These are phyloP conservation scores for Bombus ignitus DNA, from an alignment of 1,140 invertebrate species.

Conservation along the genomic window DNA sequence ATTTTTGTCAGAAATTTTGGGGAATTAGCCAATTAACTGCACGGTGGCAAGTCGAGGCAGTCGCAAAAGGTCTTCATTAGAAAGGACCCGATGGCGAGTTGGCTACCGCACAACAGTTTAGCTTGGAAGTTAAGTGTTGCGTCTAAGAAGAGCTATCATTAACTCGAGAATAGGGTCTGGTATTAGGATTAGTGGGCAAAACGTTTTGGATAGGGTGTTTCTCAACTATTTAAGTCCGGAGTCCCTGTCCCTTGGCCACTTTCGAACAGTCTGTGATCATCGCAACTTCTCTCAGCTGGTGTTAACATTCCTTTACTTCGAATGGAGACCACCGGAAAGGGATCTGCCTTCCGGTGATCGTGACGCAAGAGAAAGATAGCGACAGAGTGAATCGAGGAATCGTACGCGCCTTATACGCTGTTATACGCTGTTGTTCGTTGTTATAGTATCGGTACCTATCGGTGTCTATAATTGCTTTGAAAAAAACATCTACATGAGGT, in stretches of 20 bases:
- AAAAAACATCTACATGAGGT: no score
- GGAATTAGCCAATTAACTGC: conserved; percentile 56
- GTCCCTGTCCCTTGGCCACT: conserved; percentile 21
- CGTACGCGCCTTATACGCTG: neutral
- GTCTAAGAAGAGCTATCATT: conserved; percentile 72
- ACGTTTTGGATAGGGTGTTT: conserved; percentile 67
- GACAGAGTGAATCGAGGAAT: neutral
- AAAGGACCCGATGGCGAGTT: conserved; percentile 57
- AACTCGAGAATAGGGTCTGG: conserved; percentile 67
- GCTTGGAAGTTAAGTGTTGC: conserved; percentile 61
- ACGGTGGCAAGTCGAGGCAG: conserved; percentile 56
- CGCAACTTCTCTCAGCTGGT: conserved; percentile 52
- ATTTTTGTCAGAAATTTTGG: neutral
- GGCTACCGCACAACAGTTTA: conserved; percentile 67
- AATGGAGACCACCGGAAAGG: neutral
- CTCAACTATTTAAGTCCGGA: conserved; percentile 57
- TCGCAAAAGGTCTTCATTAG: conserved; percentile 65
- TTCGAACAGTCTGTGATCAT: conserved; percentile 49
- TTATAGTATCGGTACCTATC: neutral
- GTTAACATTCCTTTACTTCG: conserved; percentile 25
- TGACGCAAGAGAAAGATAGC: neutral
- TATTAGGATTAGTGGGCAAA: conserved; percentile 70
- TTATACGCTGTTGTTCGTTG: neutral
- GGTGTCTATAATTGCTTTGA: neutral
- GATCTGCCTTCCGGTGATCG: neutral